These are phyloP conservation scores for Hylomyscus alleni DNA, from an alignment of 2,797 vertebrate species.

Conservation along the genomic window DNA sequence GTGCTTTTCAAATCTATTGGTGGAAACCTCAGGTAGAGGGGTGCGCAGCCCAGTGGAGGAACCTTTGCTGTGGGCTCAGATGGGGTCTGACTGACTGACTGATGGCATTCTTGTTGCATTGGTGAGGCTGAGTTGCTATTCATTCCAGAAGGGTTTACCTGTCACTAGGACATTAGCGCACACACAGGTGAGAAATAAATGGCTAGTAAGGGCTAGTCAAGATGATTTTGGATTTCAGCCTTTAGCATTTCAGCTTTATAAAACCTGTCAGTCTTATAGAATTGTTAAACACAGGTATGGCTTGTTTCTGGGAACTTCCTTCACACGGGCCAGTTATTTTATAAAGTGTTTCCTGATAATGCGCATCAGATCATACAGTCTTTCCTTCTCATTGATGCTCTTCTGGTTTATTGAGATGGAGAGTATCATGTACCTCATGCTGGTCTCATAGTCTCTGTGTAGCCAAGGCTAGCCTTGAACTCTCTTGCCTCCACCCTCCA, in stretches of 20 bases:
- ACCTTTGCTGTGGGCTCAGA: not conserved
- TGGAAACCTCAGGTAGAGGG: not conserved
- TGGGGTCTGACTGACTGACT: not conserved
- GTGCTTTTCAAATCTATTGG: not conserved
- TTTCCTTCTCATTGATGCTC: not conserved
- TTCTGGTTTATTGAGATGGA: not conserved
- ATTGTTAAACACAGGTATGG: not conserved
- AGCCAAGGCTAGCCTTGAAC: not conserved
- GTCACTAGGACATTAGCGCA: not conserved
- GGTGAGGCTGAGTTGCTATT: not conserved
- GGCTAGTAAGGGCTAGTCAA: not conserved
- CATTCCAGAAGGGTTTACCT: not conserved
- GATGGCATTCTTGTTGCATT: not conserved
- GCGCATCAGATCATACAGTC: not conserved
- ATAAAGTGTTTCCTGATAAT: not conserved
- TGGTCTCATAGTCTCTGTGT: not conserved
- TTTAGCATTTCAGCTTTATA: not conserved
- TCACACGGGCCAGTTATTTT: slow-evolving; percentile 23
- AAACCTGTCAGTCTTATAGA: not conserved
- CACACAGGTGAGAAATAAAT: not conserved
- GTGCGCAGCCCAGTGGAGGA: not conserved
- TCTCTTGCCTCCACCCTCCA: not conserved
- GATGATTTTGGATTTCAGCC: not conserved
- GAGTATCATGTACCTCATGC: not conserved
- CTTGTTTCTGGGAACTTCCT: not conserved